phyloP scores from a whole-genome alignment of 2,797 vertebrate genomes.

The Emys orbicularis region DNA sequence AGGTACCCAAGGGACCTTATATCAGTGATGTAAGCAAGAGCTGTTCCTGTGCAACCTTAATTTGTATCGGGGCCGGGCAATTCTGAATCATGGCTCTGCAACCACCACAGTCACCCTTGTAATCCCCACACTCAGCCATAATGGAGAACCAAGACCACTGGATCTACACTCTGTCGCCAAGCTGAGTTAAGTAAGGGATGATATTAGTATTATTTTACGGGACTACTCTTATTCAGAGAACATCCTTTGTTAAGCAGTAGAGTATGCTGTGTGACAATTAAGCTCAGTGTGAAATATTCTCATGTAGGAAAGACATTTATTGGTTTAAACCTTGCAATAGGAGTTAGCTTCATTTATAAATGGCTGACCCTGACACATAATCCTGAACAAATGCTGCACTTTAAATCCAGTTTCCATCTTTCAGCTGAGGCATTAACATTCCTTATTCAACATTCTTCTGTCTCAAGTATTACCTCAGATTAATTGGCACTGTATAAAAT shows the following conservation, averaged over 20 bases:
- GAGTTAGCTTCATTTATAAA: conserved; percentile 46
- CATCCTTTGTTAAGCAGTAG: neutral
- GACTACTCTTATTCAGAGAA: neutral
- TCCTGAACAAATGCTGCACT: conserved; percentile 56
- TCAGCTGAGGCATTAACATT: conserved; percentile 70
- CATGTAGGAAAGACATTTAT: neutral
- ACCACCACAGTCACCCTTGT: neutral
- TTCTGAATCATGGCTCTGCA: neutral
- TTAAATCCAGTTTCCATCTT: conserved; percentile 71
- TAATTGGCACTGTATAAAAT: conserved; percentile 78
- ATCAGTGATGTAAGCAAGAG: neutral
- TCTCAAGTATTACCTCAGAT: conserved; percentile 77
- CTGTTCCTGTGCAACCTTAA: neutral
- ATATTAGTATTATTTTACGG: neutral
- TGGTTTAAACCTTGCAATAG: conserved; percentile 48
- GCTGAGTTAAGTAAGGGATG: neutral
- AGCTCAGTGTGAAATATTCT: neutral
- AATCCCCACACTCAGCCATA: neutral
- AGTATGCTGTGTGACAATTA: neutral
- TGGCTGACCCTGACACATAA: conserved; percentile 50
- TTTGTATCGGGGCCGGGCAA: neutral
- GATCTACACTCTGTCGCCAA: neutral
- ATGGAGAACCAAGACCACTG: neutral
- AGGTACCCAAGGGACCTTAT: neutral
- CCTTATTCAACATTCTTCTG: conserved; percentile 65